Percentiles rank a stretch among this genome's conserved stretches.
These are phyloP conservation scores for Drosophila histrio DNA, from an alignment of 2,888 invertebrate genomes.

Conservation along the genomic window DNA sequence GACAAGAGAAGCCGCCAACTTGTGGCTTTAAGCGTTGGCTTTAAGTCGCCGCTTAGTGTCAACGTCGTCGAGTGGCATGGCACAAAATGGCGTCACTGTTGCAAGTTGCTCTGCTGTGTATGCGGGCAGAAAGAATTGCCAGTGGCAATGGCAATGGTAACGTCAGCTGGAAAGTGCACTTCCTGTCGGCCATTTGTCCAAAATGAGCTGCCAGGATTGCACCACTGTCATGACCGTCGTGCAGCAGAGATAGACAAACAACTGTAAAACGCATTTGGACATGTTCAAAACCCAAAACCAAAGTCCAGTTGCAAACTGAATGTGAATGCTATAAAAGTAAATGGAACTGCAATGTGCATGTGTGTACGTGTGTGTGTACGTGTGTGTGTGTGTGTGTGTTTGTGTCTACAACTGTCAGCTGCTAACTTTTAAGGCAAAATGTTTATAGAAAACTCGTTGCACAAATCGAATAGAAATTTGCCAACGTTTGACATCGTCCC, in stretches of 20 bases:
- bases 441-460: conserved; percentile 79
- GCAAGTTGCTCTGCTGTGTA: too few species aligned
- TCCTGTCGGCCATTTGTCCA: conserved; percentile 79
- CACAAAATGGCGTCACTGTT: conserved; percentile 20
- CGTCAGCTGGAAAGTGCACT: conserved; percentile 62
- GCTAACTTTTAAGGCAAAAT: conserved; percentile 73
- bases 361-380: not conserved
- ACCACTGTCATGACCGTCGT: conserved; percentile 53
- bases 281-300: conserved; percentile 46
- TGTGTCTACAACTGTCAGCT: conserved; percentile 55
- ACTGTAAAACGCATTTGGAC: conserved; percentile 76
- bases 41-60: conserved; percentile 32
- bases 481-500: conserved; percentile 55
- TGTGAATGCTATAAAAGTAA: conserved; percentile 71
- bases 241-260: conserved; percentile 64
- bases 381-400: conserved; percentile 3
- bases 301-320: conserved; percentile 41
- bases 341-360: conserved; percentile 56
- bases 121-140: not conserved
- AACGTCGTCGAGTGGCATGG: conserved; percentile 1
- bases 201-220: conserved; percentile 77
- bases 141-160: conserved; percentile 23
- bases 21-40: conserved; percentile 21
- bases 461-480: conserved; percentile 77
- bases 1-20: conserved; percentile 23